These are phyloP conservation scores for Malthinus seriepunctatus DNA, from an alignment of 2,888 invertebrate genomes.

Conservation along the genomic window DNA sequence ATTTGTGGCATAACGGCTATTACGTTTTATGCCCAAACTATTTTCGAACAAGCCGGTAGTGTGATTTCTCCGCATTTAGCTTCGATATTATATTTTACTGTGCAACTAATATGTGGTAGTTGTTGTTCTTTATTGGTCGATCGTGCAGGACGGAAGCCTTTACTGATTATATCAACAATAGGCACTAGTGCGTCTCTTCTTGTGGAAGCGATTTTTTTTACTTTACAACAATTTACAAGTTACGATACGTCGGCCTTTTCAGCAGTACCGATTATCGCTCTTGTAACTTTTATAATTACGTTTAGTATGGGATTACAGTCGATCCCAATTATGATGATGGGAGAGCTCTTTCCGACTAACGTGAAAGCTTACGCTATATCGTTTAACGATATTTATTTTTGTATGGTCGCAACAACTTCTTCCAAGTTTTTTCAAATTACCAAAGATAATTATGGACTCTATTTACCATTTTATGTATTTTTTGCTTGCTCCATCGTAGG, in stretches of 20 bases:
- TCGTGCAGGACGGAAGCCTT: constrained; percentile 63
- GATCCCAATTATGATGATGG: constrained; percentile 58
- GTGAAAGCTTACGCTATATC: constrained; percentile 62
- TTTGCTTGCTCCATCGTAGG: constrained; percentile 50
- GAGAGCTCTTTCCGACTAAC: constrained; percentile 60
- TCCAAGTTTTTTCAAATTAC: constrained; percentile 56
- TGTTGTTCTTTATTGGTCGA: constrained; percentile 63
- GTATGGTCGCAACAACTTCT: constrained; percentile 54
- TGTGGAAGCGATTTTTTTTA: constrained; percentile 54
- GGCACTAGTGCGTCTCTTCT: constrained; percentile 53
- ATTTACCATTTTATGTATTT: constrained; percentile 57
- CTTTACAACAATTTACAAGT: constrained; percentile 49
- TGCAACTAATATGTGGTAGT: constrained; percentile 60
- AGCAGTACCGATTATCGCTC: constrained; percentile 54
- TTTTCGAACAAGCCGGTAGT: constrained; percentile 57
- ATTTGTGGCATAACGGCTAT: constrained; percentile 64
- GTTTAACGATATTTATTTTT: constrained; percentile 59
- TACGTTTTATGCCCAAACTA: constrained; percentile 62
- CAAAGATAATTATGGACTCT: constrained; percentile 51
- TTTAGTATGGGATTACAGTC: constrained; percentile 60
- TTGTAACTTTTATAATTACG: constrained; percentile 56
- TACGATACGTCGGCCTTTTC: constrained; percentile 47
- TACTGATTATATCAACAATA: constrained; percentile 58
- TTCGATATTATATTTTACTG: constrained; percentile 60
- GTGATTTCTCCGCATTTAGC: constrained; percentile 57